Evolutionary conservation across 2,113 vertebrate species (phyloP), one percentile per base, ranked within the genome.

Genomic region (Erpornis zantholeuca): DNA sequence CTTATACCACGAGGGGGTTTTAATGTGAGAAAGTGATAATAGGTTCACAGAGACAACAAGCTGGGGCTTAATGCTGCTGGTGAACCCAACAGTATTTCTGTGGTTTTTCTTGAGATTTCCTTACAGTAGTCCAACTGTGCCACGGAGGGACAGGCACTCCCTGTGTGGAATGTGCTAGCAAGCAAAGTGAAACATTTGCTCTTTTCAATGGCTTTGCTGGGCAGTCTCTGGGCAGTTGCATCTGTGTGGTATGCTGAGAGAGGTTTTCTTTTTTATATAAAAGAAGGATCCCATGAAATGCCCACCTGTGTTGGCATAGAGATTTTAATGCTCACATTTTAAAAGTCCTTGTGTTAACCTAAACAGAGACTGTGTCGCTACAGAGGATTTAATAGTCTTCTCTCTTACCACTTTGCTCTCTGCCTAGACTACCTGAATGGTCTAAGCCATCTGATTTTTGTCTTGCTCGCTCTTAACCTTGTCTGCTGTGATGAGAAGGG

Each of bases 1-100:
- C 70, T 63, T 81, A 78, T 64, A 90, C 78, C 82, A 90, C 1
- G 3, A 96, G 79, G 79, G 84, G 60, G 8, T 86, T 97, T 95
- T 92, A 96, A 81, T 82, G 82, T 92, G 82, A 95, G 96, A 92
- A 95, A 93, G 79, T 72, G 92, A 77, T 96, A 97, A 96, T 86
- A 86, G 91, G 90, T 56, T 91, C 91, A 54, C 59, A 72, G 94
- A 88, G 73, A 85, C 66, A 88, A 92, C 77, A 94, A 88, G 75
- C 91, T 89, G 68, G 84, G 71, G 44, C 75, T 90, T 92, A 83
- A 45, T 3, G 38, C 50, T 88, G 78, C 70, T 91, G 72, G 75
- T 80, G 93, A 93, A 83, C 84, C 64, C 91, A 59, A 36, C 45
- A 59, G 40, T 63, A 60, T 84, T 89, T 82, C 38, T 50, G 42